phyloP scores from a whole-genome alignment of 2,113 vertebrate species.

The Perca flavescens region DNA sequence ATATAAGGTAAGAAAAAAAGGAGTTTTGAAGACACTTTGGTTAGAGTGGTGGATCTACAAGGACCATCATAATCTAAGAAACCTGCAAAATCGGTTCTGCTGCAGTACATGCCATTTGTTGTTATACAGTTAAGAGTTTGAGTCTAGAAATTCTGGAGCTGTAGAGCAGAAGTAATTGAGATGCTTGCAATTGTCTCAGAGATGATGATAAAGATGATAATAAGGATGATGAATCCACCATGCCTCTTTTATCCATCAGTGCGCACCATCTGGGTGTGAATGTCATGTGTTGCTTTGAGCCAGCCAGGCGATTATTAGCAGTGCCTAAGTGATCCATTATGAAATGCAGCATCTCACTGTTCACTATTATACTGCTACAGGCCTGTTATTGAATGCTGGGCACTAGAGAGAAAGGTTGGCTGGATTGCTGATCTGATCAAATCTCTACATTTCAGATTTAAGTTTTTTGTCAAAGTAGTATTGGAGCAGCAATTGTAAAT shows the following conservation, averaged over 20 bases:
- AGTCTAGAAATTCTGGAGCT: not conserved
- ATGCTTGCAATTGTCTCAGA: conserved; percentile 4
- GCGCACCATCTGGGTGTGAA: conserved; percentile 62
- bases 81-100: not conserved
- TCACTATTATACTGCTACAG: not conserved
- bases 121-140: not conserved
- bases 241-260: conserved; percentile 45
- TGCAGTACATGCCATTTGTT: not conserved
- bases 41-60: not conserved
- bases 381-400: conserved; percentile 42
- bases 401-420: conserved; percentile 21
- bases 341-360: conserved; percentile 40
- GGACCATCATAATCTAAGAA: not conserved
- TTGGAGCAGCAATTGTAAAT: too few relatives aligned
- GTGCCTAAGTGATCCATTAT: conserved; percentile 53
- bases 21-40: not conserved
- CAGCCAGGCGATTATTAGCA: conserved; percentile 63
- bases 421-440: conserved; percentile 26
- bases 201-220: conserved; percentile 30
- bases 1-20: not conserved
- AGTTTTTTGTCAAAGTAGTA: too few relatives aligned
- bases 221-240: conserved; percentile 40
- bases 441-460: conserved; percentile 2
- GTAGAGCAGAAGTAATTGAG: not conserved
- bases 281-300: conserved; percentile 48